Evolutionary conservation across 2,797 vertebrate genomes (phyloP), one percentile per base, ranked within the genome.

Genomic region (Thripadectes ignobilis): DNA sequence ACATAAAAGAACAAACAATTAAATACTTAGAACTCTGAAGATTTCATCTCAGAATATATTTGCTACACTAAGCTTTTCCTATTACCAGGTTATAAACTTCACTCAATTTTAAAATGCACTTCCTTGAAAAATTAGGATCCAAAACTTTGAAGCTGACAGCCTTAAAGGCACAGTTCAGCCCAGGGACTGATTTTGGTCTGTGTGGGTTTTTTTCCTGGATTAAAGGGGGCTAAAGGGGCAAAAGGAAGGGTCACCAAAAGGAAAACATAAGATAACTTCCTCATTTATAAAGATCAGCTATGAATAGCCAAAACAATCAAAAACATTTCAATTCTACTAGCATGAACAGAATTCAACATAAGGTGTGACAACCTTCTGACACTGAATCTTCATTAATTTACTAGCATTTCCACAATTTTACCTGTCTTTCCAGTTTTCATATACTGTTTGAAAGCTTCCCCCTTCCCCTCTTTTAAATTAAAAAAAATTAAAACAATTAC

Each of bases 1-100:
- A 91, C 14, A 81, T 27, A 59, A 77, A 92, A 93, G 62, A 83
- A 87, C 9, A 93, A 36, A 65, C 76, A 74, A 51, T 71, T 74
- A 88, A 90, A 68, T 23, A 84, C 39, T 49, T 73, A 41, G 2
- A 92, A 76, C 11, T 52, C 51, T 73, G n/a, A 85, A 77, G 24
- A 62, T 22, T 62, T 85, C n/a, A 93, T 52, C 32, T 87, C 68
- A 76, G 34, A 82, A 76, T 12, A 29, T 14, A 67, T 7, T 57
- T 63, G 21, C 59, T 89, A 73, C 48, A 63, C 34, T 79, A 32
- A 73, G 12, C 14, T 76, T 41, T 54, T 57, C 26, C 54, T 77
- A 73, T 41, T 68, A 74, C 5, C 21, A 81, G 10, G 16, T 59
- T 82, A 79, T 26, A 74, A 73, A 71, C 7, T 8, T 88, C 3